A percentile compares a stretch with the other conserved stretches of the same genome.
Evolutionary conservation across 2,797 vertebrate species (phyloP).

Genomic region (Sebastes ruberrimus): DNA sequence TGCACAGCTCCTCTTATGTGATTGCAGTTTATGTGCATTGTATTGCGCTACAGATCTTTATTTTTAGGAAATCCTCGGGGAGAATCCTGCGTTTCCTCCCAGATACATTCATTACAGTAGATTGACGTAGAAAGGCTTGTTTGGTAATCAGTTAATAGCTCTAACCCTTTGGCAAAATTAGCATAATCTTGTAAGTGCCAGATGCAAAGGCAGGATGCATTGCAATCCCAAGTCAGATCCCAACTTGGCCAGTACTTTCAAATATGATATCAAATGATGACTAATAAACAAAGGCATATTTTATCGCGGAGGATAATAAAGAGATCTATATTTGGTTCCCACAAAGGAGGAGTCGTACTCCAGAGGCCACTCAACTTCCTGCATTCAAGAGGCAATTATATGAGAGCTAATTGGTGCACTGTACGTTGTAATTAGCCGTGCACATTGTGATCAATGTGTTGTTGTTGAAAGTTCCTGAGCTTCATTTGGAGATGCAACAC

Average conservation of each 20-base stretch:
- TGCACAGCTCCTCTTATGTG: background rate
- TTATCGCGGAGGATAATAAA: constrained; percentile 36
- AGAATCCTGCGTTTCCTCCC: background rate
- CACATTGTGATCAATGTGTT: constrained; percentile 12
- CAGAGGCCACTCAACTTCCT: constrained; percentile 44
- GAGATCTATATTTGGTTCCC: constrained; percentile 42
- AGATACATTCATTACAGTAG: constrained; percentile 12
- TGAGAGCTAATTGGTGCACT: constrained; percentile 43
- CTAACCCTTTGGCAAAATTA: constrained; percentile 24
- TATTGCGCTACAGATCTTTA: background rate
- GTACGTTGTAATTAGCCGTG: constrained; percentile 50
- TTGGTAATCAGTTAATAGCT: constrained; percentile 31
- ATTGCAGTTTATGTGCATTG: background rate
- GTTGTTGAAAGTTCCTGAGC: constrained; percentile 29
- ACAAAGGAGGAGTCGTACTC: constrained; percentile 38
- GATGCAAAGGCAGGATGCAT: constrained; percentile 7
- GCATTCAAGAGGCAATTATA: constrained; percentile 51
- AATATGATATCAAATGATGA: constrained; percentile 22
- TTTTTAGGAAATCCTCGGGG: background rate
- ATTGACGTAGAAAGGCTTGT: constrained; percentile 23
- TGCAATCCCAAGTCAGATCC: background rate
- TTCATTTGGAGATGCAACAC: constrained; percentile 24
- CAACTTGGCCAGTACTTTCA: background rate
- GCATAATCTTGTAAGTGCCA: constrained; percentile 19
- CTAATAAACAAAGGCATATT: constrained; percentile 31